Percentiles rank a stretch among this genome's conserved stretches.
Evolutionary conservation across 2,888 invertebrate genomes (phyloP).

Genomic region (Caenorhabditis afra): DNA sequence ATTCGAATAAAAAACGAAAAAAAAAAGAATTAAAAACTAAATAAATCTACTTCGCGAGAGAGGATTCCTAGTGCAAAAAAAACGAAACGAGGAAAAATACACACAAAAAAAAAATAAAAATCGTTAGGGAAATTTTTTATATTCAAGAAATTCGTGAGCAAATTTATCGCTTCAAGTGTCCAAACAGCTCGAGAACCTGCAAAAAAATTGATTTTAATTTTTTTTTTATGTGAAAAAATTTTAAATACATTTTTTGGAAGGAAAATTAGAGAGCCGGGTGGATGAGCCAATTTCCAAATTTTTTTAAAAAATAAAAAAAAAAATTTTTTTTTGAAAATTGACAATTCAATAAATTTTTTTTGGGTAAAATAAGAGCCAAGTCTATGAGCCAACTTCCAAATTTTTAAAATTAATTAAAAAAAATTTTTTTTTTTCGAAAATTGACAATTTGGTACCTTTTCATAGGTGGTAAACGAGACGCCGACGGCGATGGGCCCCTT

Average conservation of each 20-base stretch:
- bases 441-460: too few relatives aligned
- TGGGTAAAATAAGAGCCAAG: too few relatives aligned
- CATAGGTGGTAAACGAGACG: constrained; percentile 96
- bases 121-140: background rate
- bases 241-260: too few relatives aligned
- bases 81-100: constrained; percentile 10
- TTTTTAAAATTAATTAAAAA: background rate
- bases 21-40: constrained; percentile 18
- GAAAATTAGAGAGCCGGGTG: too few relatives aligned
- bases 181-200: constrained; percentile 48
- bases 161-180: constrained; percentile 42
- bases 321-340: too few relatives aligned
- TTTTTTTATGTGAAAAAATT: constrained; percentile 3
- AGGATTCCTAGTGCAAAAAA: constrained; percentile 13
- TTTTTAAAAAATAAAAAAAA: background rate
- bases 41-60: too few relatives aligned
- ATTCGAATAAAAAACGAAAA: too few relatives aligned
- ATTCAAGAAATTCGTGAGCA: background rate
- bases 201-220: background rate
- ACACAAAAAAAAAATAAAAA: constrained; percentile 1
- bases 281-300: too few relatives aligned
- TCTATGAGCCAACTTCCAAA: too few relatives aligned
- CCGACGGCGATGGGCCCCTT: constrained; percentile 87
- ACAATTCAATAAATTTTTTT: too few relatives aligned
- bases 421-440: too few relatives aligned